These are phyloP conservation scores for Prietella phreatophila DNA, from an alignment of 2,113 vertebrate species.

Conservation along the genomic window DNA sequence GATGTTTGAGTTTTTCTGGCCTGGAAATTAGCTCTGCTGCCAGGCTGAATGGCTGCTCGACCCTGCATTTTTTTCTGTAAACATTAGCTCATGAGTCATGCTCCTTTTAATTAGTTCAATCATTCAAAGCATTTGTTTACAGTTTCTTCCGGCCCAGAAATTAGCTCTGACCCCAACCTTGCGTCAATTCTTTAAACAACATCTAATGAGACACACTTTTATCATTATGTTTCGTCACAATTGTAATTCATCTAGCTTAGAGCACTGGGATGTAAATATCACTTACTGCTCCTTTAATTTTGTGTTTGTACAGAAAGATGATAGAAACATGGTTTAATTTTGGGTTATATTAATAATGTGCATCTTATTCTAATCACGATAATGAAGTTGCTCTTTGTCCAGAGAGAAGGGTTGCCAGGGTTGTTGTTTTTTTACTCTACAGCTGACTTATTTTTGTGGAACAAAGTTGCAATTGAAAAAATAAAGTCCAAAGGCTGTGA, in stretches of 20 bases:
- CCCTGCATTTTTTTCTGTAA: neutral
- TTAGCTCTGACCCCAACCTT: neutral
- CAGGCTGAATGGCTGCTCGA: neutral
- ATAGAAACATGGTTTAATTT: neutral
- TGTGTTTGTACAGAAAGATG: neutral
- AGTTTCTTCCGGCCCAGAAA: neutral
- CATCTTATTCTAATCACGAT: neutral
- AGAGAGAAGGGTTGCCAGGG: neutral
- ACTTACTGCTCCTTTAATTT: neutral
- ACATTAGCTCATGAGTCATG: neutral
- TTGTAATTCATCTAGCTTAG: neutral
- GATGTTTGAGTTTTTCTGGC: neutral
- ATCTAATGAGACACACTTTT: neutral
- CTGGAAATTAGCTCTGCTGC: neutral
- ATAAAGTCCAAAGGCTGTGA: neutral
- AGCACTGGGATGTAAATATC: neutral
- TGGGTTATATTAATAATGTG: neutral
- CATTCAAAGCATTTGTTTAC: neutral
- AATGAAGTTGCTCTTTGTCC: neutral
- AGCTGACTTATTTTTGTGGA: neutral
- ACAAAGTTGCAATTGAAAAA: neutral
- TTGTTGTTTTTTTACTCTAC: neutral
- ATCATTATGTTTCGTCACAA: neutral
- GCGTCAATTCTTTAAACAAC: neutral
- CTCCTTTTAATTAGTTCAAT: neutral